phyloP scores from a whole-genome alignment of 2,888 invertebrate genomes.

The Ornithoptera alexandrae region DNA sequence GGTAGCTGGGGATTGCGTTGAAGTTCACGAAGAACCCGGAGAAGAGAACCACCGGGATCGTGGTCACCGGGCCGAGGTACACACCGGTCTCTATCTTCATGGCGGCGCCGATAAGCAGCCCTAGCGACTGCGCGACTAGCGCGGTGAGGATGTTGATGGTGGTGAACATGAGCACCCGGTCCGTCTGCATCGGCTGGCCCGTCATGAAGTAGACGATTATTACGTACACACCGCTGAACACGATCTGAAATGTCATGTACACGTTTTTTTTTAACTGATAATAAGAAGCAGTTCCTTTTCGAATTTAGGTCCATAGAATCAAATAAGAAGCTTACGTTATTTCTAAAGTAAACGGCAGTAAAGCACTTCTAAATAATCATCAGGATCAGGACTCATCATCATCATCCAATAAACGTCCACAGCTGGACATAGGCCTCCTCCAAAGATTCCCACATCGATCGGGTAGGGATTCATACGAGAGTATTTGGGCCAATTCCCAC shows the following conservation, averaged over 20 bases:
- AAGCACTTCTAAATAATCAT: too few relatives aligned
- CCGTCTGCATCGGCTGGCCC: constrained; percentile 93
- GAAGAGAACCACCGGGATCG: constrained; percentile 94
- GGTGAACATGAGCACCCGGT: constrained; percentile 89
- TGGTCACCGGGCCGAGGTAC: constrained; percentile 91
- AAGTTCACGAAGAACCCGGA: constrained; percentile 97
- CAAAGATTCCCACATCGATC: too few relatives aligned
- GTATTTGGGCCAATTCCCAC: too few relatives aligned
- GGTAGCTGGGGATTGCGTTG: constrained; percentile 92
- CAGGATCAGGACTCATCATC: too few relatives aligned
- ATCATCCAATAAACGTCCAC: too few relatives aligned
- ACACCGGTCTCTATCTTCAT: constrained; percentile 91
- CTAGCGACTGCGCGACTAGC: constrained; percentile 94
- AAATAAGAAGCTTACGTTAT: too few relatives aligned
- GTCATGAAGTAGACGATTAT: constrained; percentile 97
- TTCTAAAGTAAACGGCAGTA: too few relatives aligned
- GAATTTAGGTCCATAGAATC: too few relatives aligned
- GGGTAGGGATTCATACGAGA: too few relatives aligned
- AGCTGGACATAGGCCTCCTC: too few relatives aligned
- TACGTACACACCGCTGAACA: constrained; percentile 92
- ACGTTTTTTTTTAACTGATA: not conserved
- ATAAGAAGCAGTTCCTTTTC: too few relatives aligned
- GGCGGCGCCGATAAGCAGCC: constrained; percentile 94
- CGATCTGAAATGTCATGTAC: constrained; percentile 78
- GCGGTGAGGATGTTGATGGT: constrained; percentile 88